phyloP scores from a whole-genome alignment of 2,113 vertebrate species.

The Siniperca knerii region DNA sequence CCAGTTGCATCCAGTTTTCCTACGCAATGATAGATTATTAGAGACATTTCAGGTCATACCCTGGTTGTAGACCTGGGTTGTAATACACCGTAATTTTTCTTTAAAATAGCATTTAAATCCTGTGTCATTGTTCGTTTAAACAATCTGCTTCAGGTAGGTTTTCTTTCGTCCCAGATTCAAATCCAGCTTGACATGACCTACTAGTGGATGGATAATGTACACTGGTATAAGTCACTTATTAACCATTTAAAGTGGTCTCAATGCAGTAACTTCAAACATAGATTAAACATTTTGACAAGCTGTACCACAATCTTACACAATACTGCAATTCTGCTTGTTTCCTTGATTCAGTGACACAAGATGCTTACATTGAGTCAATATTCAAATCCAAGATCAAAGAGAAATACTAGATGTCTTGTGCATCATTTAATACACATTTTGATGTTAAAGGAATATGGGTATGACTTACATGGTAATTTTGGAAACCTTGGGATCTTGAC shows the following conservation, averaged over 20 bases:
- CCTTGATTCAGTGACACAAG: background rate
- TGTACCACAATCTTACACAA: conserved; percentile 9
- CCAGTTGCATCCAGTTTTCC: background rate
- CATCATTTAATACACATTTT: conserved; percentile 48
- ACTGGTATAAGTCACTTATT: background rate
- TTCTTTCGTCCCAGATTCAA: background rate
- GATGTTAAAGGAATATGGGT: conserved; percentile 40
- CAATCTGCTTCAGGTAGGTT: background rate
- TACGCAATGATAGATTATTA: background rate
- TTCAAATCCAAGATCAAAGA: conserved; percentile 12
- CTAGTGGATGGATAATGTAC: conserved; percentile 1
- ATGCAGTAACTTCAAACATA: conserved; percentile 2
- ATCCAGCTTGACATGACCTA: conserved; percentile 5
- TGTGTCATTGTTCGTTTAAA: background rate
- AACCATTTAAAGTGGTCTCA: conserved; percentile 16
- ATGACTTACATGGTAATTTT: conserved; percentile 34
- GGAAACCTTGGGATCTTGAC: conserved; percentile 30
- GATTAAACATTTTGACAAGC: background rate
- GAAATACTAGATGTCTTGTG: conserved; percentile 25
- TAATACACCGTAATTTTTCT: background rate
- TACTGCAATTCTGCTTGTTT: background rate
- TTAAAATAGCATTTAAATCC: background rate
- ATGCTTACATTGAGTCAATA: conserved; percentile 6
- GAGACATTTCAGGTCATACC: background rate
- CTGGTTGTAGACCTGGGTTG: background rate